A percentile compares a stretch with the other conserved stretches of the same genome.
phyloP scores from a whole-genome alignment of 2,888 invertebrate genomes.

The Mycalesis mineus region DNA sequence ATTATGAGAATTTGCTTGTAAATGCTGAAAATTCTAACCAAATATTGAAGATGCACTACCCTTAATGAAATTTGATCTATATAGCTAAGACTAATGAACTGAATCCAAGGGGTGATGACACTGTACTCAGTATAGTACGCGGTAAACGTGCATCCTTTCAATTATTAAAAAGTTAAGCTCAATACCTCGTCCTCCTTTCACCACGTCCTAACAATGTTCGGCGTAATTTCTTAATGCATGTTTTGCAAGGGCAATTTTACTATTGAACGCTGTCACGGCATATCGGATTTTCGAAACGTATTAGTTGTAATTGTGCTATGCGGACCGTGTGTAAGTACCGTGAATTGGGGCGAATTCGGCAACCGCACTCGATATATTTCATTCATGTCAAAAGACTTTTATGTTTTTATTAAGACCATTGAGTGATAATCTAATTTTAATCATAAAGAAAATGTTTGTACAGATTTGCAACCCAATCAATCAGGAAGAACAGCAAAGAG shows the following conservation, averaged over 20 bases:
- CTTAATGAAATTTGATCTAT: too few species aligned
- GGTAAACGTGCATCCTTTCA: background rate
- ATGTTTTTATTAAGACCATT: too few species aligned
- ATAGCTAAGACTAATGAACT: background rate
- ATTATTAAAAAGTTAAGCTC: background rate
- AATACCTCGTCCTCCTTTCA: conserved; percentile 50
- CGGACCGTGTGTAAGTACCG: conserved; percentile 35
- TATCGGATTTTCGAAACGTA: conserved; percentile 39
- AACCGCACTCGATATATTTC: conserved; percentile 23
- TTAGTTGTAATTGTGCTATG: conserved; percentile 31
- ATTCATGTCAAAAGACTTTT: background rate
- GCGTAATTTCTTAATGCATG: conserved; percentile 45
- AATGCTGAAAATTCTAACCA: too few species aligned
- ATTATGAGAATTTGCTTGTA: too few species aligned
- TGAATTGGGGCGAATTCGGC: conserved; percentile 33
- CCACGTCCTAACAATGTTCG: conserved; percentile 39
- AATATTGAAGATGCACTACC: too few species aligned
- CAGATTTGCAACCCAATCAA: too few species aligned
- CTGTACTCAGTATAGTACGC: background rate
- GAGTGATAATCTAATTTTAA: too few species aligned
- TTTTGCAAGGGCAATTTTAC: conserved; percentile 54
- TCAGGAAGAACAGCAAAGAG: too few species aligned
- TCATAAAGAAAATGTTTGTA: too few species aligned
- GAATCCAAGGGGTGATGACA: background rate
- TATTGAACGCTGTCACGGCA: conserved; percentile 47